Percentiles rank a stretch among this genome's conserved stretches.
These are phyloP conservation scores for Cataglyphis albicans DNA, from an alignment of 2,888 invertebrate genomes.

Conservation along the genomic window DNA sequence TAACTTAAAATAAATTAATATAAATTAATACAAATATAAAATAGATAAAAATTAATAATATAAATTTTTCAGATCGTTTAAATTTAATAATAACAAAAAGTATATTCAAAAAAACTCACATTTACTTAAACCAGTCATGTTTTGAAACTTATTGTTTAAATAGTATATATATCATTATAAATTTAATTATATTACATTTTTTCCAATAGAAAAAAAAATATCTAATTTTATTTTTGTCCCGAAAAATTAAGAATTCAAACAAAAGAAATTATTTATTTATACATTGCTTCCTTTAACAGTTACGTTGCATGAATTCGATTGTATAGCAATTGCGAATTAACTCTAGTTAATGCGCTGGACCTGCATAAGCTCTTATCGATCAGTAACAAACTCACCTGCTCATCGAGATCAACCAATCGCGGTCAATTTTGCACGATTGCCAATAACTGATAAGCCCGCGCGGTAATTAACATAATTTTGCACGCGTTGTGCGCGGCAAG, in stretches of 20 bases:
- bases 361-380: conserved; percentile 25
- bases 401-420: conserved; percentile 17
- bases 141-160: not conserved
- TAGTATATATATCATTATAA: not conserved
- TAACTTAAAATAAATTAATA: not conserved
- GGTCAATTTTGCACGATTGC: conserved; percentile 25
- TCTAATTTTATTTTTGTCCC: not conserved
- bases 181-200: not conserved
- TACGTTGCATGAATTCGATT: not conserved
- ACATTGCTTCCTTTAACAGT: not conserved
- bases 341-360: conserved; percentile 13
- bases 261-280: no score
- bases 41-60: not conserved
- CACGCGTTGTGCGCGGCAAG: not conserved
- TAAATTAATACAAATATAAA: no score
- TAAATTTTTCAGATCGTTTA: not conserved
- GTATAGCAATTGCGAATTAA: not conserved
- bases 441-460: conserved; percentile 27
- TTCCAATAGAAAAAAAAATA: no score
- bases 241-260: not conserved
- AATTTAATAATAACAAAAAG: not conserved
- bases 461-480: conserved; percentile 32
- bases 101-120: not conserved
- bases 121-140: not conserved
- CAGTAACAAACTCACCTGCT: conserved; percentile 27